Conservation (phyloP, 35 echinoderm and acorn worm genomes). For the Ophiothrix spiculata region DNA sequence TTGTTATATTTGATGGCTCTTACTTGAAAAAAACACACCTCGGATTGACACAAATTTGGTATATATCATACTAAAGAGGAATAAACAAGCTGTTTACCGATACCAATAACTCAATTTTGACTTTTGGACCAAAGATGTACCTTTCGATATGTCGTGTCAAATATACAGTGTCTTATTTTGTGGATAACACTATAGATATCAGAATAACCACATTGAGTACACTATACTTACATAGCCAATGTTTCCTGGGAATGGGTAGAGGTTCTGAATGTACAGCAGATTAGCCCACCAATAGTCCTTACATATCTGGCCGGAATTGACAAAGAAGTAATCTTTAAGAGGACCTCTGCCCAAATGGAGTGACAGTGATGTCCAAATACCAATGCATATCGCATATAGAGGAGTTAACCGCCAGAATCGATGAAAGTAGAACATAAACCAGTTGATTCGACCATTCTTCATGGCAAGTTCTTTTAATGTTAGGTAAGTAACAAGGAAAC, state of each 20-base stretch:
- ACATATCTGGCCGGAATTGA: neutral
- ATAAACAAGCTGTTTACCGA: no score
- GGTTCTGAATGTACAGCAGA: slow-evolving; percentile 78
- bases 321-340: neutral
- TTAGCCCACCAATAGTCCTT: slow-evolving; percentile 74
- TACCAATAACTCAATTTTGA: no score
- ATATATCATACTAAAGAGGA: no score
- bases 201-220: no score
- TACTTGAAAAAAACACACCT: no score
- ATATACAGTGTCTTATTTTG: no score
- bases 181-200: no score
- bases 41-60: no score
- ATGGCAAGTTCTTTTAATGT: slow-evolving; percentile 69
- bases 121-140: no score
- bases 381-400: slow-evolving; percentile 56
- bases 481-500: slow-evolving; percentile 65
- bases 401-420: slow-evolving; percentile 87
- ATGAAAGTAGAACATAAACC: slow-evolving; percentile 87
- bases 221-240: no score
- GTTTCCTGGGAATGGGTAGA: slow-evolving; percentile 85
- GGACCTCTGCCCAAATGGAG: slow-evolving; percentile 58
- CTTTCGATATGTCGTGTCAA: no score
- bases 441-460: slow-evolving; percentile 44
- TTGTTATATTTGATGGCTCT: no score
- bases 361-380: slow-evolving; percentile 50